Evolutionary conservation across 2,113 vertebrate genomes (phyloP), one percentile per base, ranked within the genome.

Genomic region (Pungitius pungitius): DNA sequence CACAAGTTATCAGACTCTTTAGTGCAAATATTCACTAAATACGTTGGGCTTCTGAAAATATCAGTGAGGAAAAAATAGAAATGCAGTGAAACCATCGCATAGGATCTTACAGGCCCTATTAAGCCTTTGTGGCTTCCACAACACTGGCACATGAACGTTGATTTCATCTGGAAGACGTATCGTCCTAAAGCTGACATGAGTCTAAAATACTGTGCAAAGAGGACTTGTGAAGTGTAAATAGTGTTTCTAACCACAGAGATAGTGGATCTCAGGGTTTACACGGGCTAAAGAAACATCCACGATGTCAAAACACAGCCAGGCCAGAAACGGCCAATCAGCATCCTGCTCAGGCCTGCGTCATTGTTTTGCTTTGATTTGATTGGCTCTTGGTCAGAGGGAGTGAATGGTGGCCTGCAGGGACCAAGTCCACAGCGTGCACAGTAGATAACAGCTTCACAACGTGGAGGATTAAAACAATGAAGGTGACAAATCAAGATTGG

Each of bases 321-420:
- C 37, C 20, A 6, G 20, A 64, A 56, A 4, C 67, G 18, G 59
- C 76, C 87, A 90, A 86, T 85, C 40, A 52, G 64, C 39, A 26
- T 2, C 7, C 60, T 1, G 35, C 56, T 24, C 6, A 1, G 33
- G 33, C 3, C 5, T 4, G 6, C 22, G 57, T 26, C 59, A 58
- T 1, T 76, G 77, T 75, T 81, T 78, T 78, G 63, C 27, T 89
- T 85, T 76, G 58, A 86, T 86, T 7, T 71, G 75, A 89, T 78
- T 91, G 86, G 89, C 22, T 73, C 4, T 15, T 7, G 52, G 12
- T 73, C 24, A 33, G 20, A 58, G 78, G 84, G 80, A 0, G 70
- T 68, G 55, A 20, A 62, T 39, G 6, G 52, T 24, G 73, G 73
- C 30, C 27, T 69, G 72, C 30, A 52, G 37, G 40, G 52, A 43